Evolutionary conservation across 2,113 vertebrate species (phyloP), one percentile per base, ranked within the genome.

Genomic region (Bos javanicus): DNA sequence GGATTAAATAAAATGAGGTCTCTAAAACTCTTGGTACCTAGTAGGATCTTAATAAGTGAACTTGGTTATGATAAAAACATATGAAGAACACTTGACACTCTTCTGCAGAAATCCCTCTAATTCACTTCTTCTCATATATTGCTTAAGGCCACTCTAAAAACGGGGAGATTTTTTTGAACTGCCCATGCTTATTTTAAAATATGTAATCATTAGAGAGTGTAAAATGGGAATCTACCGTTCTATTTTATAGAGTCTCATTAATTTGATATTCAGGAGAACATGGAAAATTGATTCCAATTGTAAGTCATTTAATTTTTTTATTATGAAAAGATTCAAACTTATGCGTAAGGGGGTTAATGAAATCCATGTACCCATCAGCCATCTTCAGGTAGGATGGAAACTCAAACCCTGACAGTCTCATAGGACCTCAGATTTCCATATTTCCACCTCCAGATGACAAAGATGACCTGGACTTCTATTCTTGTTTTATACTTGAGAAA

Each of bases 1-100:
- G 78, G 96, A 97, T 97, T 98, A 97, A 97, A 92, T 97, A 95
- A 97, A 98, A 98, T 94, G 82, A 95, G 62, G 39, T 94, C 96
- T 89, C 96, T 97, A 96, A 98, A 97, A 97, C 83, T 97, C 91
- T 74, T 81, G 57, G 91, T 97, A 90, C 83, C 95, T 95, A 95
- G 97, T 93, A 94, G 94, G 86, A 97, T 94, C 90, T 96, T 98
- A 97, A 93, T 97, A 98, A 97, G 87, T 93, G 94, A 97, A 86
- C 67, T 84, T 7, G 4, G 86, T 97, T 97, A 90, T 96, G 80
- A 93, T 87, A 95, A 96, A 98, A 96, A 98, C 54, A 94, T 60
- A 93, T 71, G 96, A 96, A 88, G 93, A 96, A 92, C 86, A 94
- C 71, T 96, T 96, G 87, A 92, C 30, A 84, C 46, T 92, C 95